These are phyloP conservation scores for Andrena flavipes DNA, from an alignment of 2,888 invertebrate species.

Conservation along the genomic window DNA sequence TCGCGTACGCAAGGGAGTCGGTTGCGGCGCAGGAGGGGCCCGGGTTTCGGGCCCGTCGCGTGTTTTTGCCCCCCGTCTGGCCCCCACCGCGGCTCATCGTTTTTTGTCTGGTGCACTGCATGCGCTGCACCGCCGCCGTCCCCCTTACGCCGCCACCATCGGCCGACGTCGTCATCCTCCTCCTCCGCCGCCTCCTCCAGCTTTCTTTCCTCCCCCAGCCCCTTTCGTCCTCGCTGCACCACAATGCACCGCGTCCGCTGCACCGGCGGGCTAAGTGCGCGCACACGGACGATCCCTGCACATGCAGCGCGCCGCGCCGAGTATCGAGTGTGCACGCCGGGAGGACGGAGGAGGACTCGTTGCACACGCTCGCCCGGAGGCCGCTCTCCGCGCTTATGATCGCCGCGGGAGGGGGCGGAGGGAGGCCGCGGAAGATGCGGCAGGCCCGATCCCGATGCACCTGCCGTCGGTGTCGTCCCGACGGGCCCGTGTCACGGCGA, in stretches of 20 bases:
- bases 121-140: conserved; percentile 66
- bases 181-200: conserved; percentile 31
- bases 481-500: conserved; percentile 43
- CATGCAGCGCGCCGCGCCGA: conserved; percentile 30
- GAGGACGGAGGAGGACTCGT: conserved; percentile 56
- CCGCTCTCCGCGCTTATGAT: conserved; percentile 56
- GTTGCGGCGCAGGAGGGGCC: conserved; percentile 70
- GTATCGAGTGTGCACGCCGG: conserved; percentile 32
- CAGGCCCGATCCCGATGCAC: conserved; percentile 62
- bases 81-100: conserved; percentile 79
- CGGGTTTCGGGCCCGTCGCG: conserved; percentile 80
- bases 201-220: conserved; percentile 43
- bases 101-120: conserved; percentile 81
- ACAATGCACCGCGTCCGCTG: conserved; percentile 54
- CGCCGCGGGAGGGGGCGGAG: conserved; percentile 34
- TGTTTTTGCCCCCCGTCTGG: conserved; percentile 80
- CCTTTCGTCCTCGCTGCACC: conserved; percentile 34
- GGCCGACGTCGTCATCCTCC: conserved; percentile 68
- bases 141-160: conserved; percentile 44
- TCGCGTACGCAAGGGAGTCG: conserved; percentile 64
- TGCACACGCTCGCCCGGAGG: conserved; percentile 43
- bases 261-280: conserved; percentile 49
- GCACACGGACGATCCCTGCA: conserved; percentile 37
- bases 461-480: conserved; percentile 61
- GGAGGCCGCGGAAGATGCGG: conserved; percentile 55